Conservation (phyloP, 2,113 vertebrate genomes). For the Lipotes vexillifer region DNA sequence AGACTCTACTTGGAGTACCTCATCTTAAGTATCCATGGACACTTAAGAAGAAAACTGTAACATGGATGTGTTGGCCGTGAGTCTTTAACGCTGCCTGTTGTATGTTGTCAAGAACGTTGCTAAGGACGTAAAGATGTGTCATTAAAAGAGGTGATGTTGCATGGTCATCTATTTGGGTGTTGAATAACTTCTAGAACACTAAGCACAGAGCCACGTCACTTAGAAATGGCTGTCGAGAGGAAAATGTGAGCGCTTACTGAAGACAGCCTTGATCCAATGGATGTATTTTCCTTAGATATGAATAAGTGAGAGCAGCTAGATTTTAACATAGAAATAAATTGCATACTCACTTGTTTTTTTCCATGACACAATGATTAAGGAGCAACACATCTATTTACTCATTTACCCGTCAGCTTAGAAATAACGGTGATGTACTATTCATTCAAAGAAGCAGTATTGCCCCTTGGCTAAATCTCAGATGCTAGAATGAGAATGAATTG, state of each 20-base stretch:
- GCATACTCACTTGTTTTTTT: not conserved
- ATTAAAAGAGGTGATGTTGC: not conserved
- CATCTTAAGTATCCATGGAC: constrained; percentile 10
- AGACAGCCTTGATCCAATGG: not conserved
- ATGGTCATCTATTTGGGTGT: not conserved
- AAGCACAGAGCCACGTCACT: not conserved
- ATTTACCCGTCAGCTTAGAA: not conserved
- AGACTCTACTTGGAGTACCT: not conserved
- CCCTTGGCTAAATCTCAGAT: not conserved
- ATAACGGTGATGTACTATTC: not conserved
- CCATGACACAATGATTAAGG: not conserved
- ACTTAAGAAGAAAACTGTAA: constrained; percentile 34
- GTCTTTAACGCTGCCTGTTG: constrained; percentile 4
- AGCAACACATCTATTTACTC: not conserved
- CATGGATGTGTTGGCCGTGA: constrained; percentile 18
- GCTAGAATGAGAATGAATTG: not conserved
- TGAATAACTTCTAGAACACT: not conserved
- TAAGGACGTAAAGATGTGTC: constrained; percentile 30
- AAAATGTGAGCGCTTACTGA: not conserved
- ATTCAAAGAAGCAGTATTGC: not conserved
- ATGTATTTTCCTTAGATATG: not conserved
- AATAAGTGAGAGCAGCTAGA: not conserved
- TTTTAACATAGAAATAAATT: not conserved
- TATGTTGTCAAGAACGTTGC: constrained; percentile 6
- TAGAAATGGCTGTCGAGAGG: not conserved